Evolutionary conservation across 2,797 vertebrate species (phyloP).

Genomic region (Poecilia wingei): DNA sequence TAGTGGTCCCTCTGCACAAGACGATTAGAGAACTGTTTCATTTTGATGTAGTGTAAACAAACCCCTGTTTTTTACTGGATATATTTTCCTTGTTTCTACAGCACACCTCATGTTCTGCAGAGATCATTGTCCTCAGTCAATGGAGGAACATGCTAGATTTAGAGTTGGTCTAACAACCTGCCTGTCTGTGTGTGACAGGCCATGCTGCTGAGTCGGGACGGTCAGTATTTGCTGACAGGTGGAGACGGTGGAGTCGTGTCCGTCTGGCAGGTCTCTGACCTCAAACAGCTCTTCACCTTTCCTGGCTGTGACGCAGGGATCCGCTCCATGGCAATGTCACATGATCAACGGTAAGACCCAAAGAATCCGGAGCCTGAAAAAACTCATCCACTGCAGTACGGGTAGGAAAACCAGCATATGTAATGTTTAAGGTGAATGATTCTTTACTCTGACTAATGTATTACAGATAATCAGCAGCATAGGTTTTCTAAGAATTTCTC

Average conservation of each 20-base stretch:
- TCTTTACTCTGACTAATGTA: background rate
- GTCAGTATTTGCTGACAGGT: conserved; percentile 95
- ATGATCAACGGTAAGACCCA: conserved; percentile 91
- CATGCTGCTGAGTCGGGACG: conserved; percentile 92
- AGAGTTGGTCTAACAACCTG: background rate
- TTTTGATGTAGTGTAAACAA: background rate
- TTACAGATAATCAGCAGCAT: background rate
- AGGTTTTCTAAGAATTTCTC: background rate
- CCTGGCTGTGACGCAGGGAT: conserved; percentile 96
- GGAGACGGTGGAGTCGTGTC: conserved; percentile 91
- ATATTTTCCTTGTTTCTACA: background rate
- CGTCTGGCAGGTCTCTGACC: conserved; percentile 91
- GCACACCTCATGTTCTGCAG: background rate
- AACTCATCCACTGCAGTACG: background rate
- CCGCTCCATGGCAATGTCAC: conserved; percentile 94
- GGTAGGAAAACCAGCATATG: background rate
- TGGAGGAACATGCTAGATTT: background rate
- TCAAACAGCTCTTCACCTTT: conserved; percentile 92
- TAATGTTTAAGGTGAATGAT: background rate
- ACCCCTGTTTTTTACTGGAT: background rate
- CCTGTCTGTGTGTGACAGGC: conserved; percentile 76
- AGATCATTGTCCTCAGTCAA: background rate
- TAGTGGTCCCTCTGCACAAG: background rate
- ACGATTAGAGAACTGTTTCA: background rate
- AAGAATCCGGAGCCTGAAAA: background rate